Percentiles rank a stretch among this genome's conserved stretches.
These are phyloP conservation scores for Drosophila guanche DNA, from an alignment of 1,140 invertebrate genomes.

Conservation along the genomic window DNA sequence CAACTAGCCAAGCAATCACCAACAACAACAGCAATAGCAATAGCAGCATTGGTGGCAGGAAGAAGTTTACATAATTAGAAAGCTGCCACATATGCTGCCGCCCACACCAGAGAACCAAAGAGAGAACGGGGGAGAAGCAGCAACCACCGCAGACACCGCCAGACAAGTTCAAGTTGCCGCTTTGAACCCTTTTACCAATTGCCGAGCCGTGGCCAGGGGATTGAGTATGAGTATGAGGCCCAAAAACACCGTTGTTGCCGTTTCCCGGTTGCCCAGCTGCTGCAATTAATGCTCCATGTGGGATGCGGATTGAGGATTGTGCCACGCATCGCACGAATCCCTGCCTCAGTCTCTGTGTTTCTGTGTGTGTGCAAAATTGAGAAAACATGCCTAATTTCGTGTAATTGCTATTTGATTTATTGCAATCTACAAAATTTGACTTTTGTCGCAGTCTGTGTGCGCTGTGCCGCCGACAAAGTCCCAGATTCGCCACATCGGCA, in stretches of 20 bases:
- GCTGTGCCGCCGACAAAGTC: conserved; percentile 55
- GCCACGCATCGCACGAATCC: neutral
- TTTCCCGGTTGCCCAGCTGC: conserved; percentile 74
- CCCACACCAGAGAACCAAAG: conserved; percentile 26
- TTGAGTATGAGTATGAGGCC: too few species aligned
- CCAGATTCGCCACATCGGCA: conserved; percentile 8
- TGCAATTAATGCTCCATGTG: conserved; percentile 75
- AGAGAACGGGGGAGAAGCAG: conserved; percentile 8
- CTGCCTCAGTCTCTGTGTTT: neutral
- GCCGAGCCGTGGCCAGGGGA: conserved; percentile 35
- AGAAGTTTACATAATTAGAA: conserved; percentile 79
- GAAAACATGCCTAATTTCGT: conserved; percentile 84
- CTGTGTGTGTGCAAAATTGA: conserved; percentile 70
- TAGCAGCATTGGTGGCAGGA: conserved; percentile 27
- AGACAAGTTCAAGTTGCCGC: conserved; percentile 77
- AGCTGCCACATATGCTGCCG: conserved; percentile 70
- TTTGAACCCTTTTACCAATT: conserved; percentile 79
- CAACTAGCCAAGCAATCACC: conserved; percentile 12
- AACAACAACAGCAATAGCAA: conserved; percentile 5
- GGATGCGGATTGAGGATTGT: conserved; percentile 23
- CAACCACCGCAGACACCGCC: conserved; percentile 46
- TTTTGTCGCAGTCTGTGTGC: conserved; percentile 73
- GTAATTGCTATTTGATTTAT: conserved; percentile 84
- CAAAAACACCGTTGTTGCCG: conserved; percentile 16
- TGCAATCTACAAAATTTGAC: conserved; percentile 83